A percentile compares a stretch with the other conserved stretches of the same genome.
Conservation (phyloP, 2,888 invertebrate genomes). For the Aleiodes alternator region DNA sequence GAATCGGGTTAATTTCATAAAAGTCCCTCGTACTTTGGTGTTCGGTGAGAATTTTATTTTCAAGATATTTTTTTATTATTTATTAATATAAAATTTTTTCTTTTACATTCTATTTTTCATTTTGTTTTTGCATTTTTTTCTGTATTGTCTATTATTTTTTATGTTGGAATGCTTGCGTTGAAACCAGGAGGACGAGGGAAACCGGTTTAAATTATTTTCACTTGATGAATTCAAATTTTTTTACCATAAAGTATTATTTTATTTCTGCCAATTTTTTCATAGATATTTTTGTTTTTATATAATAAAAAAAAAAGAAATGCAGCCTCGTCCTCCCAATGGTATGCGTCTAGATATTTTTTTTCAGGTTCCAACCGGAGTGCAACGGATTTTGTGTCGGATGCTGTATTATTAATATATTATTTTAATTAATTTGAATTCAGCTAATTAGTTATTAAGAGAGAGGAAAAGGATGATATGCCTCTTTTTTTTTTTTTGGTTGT, state of each 20-base stretch:
- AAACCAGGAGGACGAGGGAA: constrained; percentile 43
- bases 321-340: constrained; percentile 44
- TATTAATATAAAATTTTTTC: constrained; percentile 11
- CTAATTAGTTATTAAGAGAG: constrained; percentile 32
- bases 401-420: constrained; percentile 65
- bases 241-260: constrained; percentile 19
- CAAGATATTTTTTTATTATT: background rate
- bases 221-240: constrained; percentile 1
- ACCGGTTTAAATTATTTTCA: constrained; percentile 21
- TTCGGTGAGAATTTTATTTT: constrained; percentile 36
- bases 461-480: constrained; percentile 23
- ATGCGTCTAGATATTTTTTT: constrained; percentile 62
- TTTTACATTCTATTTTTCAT: constrained; percentile 10
- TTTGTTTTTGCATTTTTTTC: no score
- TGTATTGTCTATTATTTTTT: constrained; percentile 29
- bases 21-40: constrained; percentile 55
- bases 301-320: background rate
- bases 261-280: no score
- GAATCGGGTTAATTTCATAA: constrained; percentile 52
- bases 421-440: constrained; percentile 68
- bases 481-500: background rate
- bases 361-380: constrained; percentile 72
- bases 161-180: constrained; percentile 46
- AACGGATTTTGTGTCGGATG: constrained; percentile 73
- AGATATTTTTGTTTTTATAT: no score